Evolutionary conservation across 2,888 invertebrate species (phyloP), one percentile per base, ranked within the genome.

Genomic region (Cheilosia grossa): DNA sequence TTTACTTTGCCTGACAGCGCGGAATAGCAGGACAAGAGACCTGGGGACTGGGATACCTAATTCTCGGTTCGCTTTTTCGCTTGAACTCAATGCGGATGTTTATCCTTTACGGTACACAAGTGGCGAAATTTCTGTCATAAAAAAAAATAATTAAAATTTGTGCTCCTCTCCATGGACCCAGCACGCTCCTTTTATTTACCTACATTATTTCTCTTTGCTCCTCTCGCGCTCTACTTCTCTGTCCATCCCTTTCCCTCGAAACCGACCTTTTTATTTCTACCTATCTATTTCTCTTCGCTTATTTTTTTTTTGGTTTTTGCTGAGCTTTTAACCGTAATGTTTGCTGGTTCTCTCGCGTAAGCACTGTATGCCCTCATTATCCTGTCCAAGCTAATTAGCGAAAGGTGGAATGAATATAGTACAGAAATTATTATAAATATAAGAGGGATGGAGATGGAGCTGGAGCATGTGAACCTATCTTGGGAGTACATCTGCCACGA

Each of bases 61-160:
- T 79, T 72, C 79, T 69, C 70, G 63, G 78, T 56, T 69, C 63
- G 78, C 63, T 78, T 78, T 78, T 78, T 79, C 79, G 79, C 79
- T 79, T 79, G 58, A 79, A 64, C 79, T 79, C 79, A 73, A 80
- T 80, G 79, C 66, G 79, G 72, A 80, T 73, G 79, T 80, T 73
- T 80, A 80, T 72, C 79, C 79, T 80, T 80, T 66, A 80, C 73
- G 73, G 66, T 73, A 67, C 66, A 80, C 79, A 80, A 80, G 66
- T 80, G 79, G 79, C 79, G 73, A 80, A 80, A 80, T 80, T 80
- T 73, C 79, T 80, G 72, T 73, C 79, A 80, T 80, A 80, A 80
- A 80, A 80, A 80, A 73, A 80, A 80, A 80, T 80, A 80, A 80
- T 80, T 80, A 80, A 80, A 80, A 80, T 80, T 64, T 80, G 73